Conservation (phyloP, 2,888 invertebrate genomes). For the Pristionchus arcanus region DNA sequence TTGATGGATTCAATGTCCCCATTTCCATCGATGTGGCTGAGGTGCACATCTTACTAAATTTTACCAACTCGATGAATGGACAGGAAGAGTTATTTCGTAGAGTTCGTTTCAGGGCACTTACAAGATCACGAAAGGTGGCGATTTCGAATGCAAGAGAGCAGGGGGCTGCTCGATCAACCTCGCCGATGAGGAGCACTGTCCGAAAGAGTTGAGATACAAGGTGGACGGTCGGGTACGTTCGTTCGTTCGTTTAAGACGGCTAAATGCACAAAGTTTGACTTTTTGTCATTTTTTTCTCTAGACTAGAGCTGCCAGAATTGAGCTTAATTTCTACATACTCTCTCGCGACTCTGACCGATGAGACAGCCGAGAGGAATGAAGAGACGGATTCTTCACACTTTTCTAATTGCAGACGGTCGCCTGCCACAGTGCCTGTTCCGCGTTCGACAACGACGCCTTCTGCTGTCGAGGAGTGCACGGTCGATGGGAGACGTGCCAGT, state of each 20-base stretch:
- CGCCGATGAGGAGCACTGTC: conserved; percentile 27
- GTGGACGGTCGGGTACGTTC: not conserved
- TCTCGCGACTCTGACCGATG: not conserved
- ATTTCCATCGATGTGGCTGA: conserved; percentile 63
- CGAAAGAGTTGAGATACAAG: not conserved
- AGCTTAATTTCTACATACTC: not conserved
- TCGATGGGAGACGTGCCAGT: conserved; percentile 80
- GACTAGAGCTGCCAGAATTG: not conserved
- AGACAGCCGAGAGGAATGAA: not conserved
- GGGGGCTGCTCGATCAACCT: conserved; percentile 57
- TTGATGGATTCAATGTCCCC: conserved; percentile 82
- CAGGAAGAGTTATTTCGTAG: no score
- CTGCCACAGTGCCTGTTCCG: conserved; percentile 82
- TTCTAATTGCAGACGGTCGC: conserved; percentile 79
- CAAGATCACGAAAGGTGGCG: conserved; percentile 58
- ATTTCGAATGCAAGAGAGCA: conserved; percentile 58
- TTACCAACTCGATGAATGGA: not conserved
- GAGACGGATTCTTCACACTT: no score
- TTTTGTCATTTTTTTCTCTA: not conserved
- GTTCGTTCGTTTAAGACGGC: no score
- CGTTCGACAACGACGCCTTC: conserved; percentile 81
- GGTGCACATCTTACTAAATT: not conserved
- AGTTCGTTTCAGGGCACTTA: conserved; percentile 53
- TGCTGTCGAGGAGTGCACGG: conserved; percentile 81
- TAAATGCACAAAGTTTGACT: not conserved